Percentiles rank a stretch among this genome's conserved stretches.
These are phyloP conservation scores for Octonoba sinensis DNA, from an alignment of 2,888 invertebrate species.

Conservation along the genomic window DNA sequence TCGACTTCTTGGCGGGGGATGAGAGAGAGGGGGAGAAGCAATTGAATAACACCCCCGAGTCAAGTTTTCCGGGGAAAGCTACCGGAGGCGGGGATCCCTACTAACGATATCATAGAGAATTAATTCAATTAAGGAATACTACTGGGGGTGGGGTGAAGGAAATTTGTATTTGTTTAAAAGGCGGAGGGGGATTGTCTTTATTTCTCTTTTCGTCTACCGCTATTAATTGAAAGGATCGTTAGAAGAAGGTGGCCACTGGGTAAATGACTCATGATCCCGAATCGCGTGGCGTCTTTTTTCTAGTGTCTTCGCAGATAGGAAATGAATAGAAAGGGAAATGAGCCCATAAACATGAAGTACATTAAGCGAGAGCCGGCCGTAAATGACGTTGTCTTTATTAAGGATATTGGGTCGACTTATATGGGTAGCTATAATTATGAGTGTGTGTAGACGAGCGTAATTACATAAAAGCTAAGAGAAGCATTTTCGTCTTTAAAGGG, in stretches of 20 bases:
- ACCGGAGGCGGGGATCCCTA: no score
- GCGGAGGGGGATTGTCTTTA: constrained; percentile 11
- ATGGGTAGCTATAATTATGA: no score
- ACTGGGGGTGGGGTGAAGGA: constrained; percentile 23
- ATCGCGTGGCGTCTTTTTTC: not conserved
- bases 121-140: constrained; percentile 60
- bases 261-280: constrained; percentile 43
- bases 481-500: no score
- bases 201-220: constrained; percentile 10
- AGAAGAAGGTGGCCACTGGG: constrained; percentile 14
- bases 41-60: constrained; percentile 52
- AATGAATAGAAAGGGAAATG: no score
- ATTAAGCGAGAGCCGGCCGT: no score
- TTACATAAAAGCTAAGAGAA: no score
- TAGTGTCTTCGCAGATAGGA: not conserved
- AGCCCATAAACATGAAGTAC: no score
- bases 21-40: constrained; percentile 11
- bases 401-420: no score
- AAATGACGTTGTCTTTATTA: no score
- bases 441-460: no score
- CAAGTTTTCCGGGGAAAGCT: constrained; percentile 10
- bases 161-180: constrained; percentile 59
- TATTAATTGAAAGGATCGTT: constrained; percentile 43
- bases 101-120: constrained; percentile 57
- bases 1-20: constrained; percentile 21